phyloP scores from a whole-genome alignment of 1,140 invertebrate genomes.

The Ceratoteleas bidentatus region DNA sequence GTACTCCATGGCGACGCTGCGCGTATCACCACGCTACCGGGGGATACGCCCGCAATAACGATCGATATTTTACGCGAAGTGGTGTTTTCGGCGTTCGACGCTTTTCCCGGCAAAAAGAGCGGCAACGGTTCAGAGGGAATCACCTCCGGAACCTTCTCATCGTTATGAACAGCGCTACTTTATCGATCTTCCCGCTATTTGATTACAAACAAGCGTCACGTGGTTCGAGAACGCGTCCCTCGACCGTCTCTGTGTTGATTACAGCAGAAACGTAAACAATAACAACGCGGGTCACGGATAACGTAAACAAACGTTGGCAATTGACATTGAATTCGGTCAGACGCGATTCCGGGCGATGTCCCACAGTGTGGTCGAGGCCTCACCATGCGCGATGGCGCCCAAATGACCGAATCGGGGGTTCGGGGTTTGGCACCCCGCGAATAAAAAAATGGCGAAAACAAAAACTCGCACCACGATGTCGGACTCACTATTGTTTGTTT shows the following conservation, averaged over 20 bases:
- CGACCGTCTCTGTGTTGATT: not conserved
- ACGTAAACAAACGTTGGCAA: not conserved
- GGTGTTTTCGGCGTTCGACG: not conserved
- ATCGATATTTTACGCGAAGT: constrained; percentile 29
- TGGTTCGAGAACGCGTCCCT: not conserved
- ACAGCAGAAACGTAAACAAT: not conserved
- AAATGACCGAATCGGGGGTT: not conserved
- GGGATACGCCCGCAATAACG: constrained; percentile 35
- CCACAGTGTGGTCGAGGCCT: too few species aligned
- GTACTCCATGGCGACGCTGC: constrained; percentile 70
- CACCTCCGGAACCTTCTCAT: not conserved
- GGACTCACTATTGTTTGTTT: constrained; percentile 14
- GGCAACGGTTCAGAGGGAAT: not conserved
- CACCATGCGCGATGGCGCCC: too few species aligned
- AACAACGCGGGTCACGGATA: not conserved
- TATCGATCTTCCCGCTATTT: not conserved
- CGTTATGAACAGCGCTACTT: not conserved
- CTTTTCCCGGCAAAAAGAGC: not conserved
- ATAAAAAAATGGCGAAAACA: too few species aligned
- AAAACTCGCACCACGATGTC: not conserved
- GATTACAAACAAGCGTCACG: not conserved
- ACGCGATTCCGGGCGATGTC: too few species aligned
- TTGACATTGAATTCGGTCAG: not conserved
- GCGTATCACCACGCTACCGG: constrained; percentile 27
- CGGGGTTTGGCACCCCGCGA: not conserved